Conservation (phyloP, 1,140 invertebrate genomes). For the Stegodyphus dumicola region DNA sequence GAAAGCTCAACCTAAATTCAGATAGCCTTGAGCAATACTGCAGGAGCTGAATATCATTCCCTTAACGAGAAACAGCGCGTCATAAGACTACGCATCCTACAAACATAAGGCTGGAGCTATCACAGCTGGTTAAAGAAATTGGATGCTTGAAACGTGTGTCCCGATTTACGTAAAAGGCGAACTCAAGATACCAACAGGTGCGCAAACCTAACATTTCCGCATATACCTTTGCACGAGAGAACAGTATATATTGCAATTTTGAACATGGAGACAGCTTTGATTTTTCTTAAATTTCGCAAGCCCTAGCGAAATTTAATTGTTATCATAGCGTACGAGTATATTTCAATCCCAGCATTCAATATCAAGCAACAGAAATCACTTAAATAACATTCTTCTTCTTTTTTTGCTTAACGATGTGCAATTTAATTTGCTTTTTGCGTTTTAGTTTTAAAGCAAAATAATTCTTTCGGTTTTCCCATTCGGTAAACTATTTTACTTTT, state of each 20-base stretch:
- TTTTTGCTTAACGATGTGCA: too few species aligned
- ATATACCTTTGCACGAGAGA: conserved; percentile 33
- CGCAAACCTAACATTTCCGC: conserved; percentile 48
- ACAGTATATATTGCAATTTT: not conserved
- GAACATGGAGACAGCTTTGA: too few species aligned
- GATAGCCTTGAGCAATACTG: conserved; percentile 4
- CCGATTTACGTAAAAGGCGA: conserved; percentile 20
- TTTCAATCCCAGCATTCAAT: too few species aligned
- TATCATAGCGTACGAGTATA: too few species aligned
- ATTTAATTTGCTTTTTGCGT: too few species aligned
- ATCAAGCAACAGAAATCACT: too few species aligned
- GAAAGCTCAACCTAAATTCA: conserved; percentile 3
- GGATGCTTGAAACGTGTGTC: not conserved
- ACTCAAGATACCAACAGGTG: conserved; percentile 31
- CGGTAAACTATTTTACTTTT: too few species aligned
- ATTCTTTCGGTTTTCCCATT: too few species aligned
- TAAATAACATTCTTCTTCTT: too few species aligned
- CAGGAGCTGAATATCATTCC: conserved; percentile 4
- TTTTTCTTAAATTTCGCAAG: too few species aligned
- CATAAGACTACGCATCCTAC: conserved; percentile 29
- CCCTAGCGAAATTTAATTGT: too few species aligned
- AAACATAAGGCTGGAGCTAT: conserved; percentile 22
- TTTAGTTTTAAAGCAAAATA: too few species aligned
- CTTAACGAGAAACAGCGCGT: not conserved
- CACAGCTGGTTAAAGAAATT: conserved; percentile 38